phyloP scores from a whole-genome alignment of 2,888 invertebrate genomes.

The Plagodis dolabraria region DNA sequence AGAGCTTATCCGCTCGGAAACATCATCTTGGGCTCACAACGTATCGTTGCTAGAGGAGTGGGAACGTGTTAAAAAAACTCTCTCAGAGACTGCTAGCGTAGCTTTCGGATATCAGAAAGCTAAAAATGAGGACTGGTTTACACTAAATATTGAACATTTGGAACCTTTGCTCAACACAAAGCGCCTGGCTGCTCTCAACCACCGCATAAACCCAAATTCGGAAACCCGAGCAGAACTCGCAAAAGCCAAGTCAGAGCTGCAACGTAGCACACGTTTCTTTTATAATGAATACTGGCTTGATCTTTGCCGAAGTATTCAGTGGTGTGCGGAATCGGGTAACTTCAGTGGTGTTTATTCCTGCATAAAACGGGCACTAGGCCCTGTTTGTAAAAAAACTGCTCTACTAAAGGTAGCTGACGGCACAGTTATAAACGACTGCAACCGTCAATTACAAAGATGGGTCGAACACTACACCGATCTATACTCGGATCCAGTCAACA shows the following conservation, averaged over 20 bases:
- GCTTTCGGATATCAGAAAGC: slow-evolving; percentile 3
- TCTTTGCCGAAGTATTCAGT: slow-evolving; percentile 9
- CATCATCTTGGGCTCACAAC: slow-evolving; percentile 4
- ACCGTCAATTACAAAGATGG: slow-evolving; percentile 5
- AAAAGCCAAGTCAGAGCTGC: slow-evolving; percentile 11
- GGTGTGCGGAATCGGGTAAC: slow-evolving; percentile 1
- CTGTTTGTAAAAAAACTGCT: slow-evolving; percentile 21
- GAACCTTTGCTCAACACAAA: slow-evolving; percentile 10
- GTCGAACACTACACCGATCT: not conserved
- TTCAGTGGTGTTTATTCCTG: slow-evolving; percentile 17
- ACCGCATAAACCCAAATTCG: not conserved
- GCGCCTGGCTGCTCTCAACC: slow-evolving; percentile 3
- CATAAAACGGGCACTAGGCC: slow-evolving; percentile 24
- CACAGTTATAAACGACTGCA: slow-evolving; percentile 6
- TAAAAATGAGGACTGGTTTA: slow-evolving; percentile 3
- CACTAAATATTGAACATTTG: not conserved
- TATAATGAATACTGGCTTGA: slow-evolving; percentile 4
- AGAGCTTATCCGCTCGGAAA: not conserved
- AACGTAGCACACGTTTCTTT: slow-evolving; percentile 10
- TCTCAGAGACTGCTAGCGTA: slow-evolving; percentile 3
- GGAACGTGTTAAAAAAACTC: slow-evolving; percentile 1
- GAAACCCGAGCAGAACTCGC: not conserved
- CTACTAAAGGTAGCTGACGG: slow-evolving; percentile 18
- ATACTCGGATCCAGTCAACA: not conserved
- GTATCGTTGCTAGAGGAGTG: slow-evolving; percentile 1